phyloP scores from a whole-genome alignment of 2,797 vertebrate species.

The Molossus molossus region DNA sequence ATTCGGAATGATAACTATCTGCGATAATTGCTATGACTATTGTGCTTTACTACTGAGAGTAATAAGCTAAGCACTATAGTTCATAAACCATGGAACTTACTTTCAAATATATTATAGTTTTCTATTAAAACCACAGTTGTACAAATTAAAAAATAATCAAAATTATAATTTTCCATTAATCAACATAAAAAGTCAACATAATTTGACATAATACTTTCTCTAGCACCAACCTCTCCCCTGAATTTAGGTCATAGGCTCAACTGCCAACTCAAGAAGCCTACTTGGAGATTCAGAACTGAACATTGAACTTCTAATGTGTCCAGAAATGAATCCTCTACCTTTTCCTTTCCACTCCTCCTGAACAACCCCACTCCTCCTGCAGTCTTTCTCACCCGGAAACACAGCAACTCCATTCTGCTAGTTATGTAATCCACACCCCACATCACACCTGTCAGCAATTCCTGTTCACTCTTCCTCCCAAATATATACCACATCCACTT shows the following conservation, averaged over 20 bases:
- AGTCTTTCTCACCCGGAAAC: not conserved
- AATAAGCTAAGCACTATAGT: not conserved
- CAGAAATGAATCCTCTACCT: not conserved
- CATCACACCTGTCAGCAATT: not conserved
- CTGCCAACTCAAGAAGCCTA: not conserved
- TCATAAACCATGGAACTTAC: conserved; percentile 64
- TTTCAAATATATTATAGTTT: conserved; percentile 48
- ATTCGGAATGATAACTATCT: conserved; percentile 68
- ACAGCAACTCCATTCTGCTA: not conserved
- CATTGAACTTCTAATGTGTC: not conserved
- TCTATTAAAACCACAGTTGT: conserved; percentile 71
- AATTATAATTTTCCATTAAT: not conserved
- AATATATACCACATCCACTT: not conserved
- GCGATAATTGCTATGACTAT: conserved; percentile 36
- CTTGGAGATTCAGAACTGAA: not conserved
- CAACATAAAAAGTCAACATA: not conserved
- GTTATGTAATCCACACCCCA: not conserved
- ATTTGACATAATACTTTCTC: not conserved
- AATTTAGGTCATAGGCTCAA: not conserved
- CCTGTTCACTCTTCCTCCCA: not conserved
- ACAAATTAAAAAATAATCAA: conserved; percentile 11
- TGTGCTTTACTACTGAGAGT: conserved; percentile 45
- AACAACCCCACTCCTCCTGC: not conserved
- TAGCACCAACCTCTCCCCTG: not conserved
- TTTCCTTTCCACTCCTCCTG: not conserved